Conservation (phyloP, 1,140 invertebrate species). For the Halotydeus destructor region DNA sequence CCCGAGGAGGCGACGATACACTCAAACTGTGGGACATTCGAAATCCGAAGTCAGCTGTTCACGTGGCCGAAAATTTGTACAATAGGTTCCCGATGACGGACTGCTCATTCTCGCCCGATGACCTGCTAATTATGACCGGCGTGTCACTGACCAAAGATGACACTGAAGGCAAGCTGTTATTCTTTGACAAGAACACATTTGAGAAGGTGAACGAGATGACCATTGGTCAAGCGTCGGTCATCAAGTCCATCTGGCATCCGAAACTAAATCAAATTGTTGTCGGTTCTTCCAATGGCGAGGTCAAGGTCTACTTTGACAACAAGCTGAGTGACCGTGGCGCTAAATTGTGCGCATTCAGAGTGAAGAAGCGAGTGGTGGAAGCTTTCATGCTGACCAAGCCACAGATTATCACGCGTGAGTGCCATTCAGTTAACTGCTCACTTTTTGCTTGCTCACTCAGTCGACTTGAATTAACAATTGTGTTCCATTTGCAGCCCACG, state of each 20-base stretch:
- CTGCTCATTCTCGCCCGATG: conserved; percentile 82
- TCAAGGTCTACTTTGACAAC: conserved; percentile 77
- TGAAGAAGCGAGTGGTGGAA: conserved; percentile 31
- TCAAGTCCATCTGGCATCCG: conserved; percentile 84
- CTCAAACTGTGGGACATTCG: conserved; percentile 87
- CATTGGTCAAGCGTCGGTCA: conserved; percentile 43
- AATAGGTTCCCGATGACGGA: conserved; percentile 65
- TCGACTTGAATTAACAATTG: conserved; percentile 5
- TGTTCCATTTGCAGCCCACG: conserved; percentile 40
- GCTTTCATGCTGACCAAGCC: conserved; percentile 62
- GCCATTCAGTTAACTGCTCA: background rate
- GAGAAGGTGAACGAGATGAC: conserved; percentile 40
- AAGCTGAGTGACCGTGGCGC: conserved; percentile 61
- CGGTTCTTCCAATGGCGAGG: conserved; percentile 68
- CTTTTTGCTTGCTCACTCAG: conserved; percentile 6
- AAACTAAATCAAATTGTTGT: conserved; percentile 90
- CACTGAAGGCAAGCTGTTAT: conserved; percentile 47
- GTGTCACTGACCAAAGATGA: conserved; percentile 43
- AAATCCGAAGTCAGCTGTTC: conserved; percentile 51
- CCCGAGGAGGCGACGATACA: conserved; percentile 72
- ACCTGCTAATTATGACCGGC: conserved; percentile 67
- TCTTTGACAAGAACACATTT: conserved; percentile 59
- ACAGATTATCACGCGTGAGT: conserved; percentile 72
- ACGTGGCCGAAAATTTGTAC: conserved; percentile 35
- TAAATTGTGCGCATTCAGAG: conserved; percentile 67